Evolutionary conservation across 2,888 invertebrate species (phyloP).

Genomic region (Napeogenes sylphis): DNA sequence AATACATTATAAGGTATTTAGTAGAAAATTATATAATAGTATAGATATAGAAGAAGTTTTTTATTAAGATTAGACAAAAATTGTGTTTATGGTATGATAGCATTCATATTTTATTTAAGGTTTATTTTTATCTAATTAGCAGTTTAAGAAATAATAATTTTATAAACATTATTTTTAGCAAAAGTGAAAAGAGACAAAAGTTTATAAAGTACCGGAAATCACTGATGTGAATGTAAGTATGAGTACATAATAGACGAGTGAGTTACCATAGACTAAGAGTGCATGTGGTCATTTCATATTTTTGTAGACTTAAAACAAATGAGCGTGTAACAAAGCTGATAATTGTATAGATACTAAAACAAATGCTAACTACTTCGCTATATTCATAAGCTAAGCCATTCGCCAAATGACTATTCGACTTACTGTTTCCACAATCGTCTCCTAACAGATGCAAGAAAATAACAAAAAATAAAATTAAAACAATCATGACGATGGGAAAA

Average conservation of each 20-base stretch:
- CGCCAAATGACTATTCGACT: constrained; percentile 71
- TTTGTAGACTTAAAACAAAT: constrained; percentile 14
- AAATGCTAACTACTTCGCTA: constrained; percentile 53
- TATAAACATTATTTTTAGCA: no score
- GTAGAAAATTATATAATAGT: constrained; percentile 1
- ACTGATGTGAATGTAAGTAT: constrained; percentile 23
- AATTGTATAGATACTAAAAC: constrained; percentile 32
- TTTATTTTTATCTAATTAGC: no score
- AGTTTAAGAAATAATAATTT: no score
- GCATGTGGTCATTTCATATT: constrained; percentile 28
- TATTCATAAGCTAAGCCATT: constrained; percentile 68
- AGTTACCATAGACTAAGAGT: constrained; percentile 34
- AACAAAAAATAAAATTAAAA: constrained; percentile 72
- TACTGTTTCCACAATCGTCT: constrained; percentile 78
- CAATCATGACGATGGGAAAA: constrained; percentile 63
- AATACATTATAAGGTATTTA: constrained; percentile 1
- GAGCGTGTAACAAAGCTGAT: constrained; percentile 33
- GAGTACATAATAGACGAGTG: constrained; percentile 27
- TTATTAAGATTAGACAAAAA: no score
- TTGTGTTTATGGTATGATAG: neutral
- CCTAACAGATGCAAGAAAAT: constrained; percentile 77
- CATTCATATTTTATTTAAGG: neutral
- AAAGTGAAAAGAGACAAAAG: no score
- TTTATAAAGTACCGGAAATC: constrained; percentile 8
- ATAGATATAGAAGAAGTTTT: neutral